A percentile compares a stretch with the other conserved stretches of the same genome.
phyloP scores from a whole-genome alignment of 2,888 invertebrate genomes.

The Lottia gigantea region DNA sequence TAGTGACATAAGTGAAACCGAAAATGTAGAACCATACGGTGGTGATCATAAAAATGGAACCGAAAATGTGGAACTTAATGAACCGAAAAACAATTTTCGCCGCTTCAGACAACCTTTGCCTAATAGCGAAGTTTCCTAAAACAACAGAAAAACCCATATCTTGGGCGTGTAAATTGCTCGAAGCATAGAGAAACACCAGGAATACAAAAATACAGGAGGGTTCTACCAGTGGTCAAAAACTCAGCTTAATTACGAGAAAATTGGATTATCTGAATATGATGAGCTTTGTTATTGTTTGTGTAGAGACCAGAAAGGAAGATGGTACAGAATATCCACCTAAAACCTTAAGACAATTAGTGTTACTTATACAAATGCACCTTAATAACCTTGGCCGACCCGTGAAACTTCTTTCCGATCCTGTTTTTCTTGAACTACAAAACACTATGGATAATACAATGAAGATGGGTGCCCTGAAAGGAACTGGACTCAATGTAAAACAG shows the following conservation, averaged over 20 bases:
- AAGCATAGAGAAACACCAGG: no score
- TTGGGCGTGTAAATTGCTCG: no score
- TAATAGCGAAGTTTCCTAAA: no score
- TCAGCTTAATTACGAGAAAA: not conserved
- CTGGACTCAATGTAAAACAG: not conserved
- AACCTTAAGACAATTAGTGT: slow-evolving; percentile 10
- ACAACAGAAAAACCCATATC: no score
- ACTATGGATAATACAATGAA: slow-evolving; percentile 4
- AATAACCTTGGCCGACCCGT: not conserved
- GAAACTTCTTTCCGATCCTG: not conserved
- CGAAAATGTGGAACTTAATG: no score
- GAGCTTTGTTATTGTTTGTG: slow-evolving; percentile 15
- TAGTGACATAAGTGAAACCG: no score
- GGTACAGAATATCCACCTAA: slow-evolving; percentile 15
- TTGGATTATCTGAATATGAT: not conserved
- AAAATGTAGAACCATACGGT: no score
- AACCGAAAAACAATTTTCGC: no score
- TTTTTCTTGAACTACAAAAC: not conserved
- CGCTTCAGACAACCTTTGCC: no score
- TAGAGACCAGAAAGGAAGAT: slow-evolving; percentile 12
- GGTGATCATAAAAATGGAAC: no score
- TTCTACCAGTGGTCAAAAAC: no score
- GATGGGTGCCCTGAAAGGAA: not conserved
- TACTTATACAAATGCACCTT: slow-evolving; percentile 4
- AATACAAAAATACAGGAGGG: no score